Base-by-base conservation (phyloP, 1,140 invertebrate species). In the Drosophila arizonae region DNA sequence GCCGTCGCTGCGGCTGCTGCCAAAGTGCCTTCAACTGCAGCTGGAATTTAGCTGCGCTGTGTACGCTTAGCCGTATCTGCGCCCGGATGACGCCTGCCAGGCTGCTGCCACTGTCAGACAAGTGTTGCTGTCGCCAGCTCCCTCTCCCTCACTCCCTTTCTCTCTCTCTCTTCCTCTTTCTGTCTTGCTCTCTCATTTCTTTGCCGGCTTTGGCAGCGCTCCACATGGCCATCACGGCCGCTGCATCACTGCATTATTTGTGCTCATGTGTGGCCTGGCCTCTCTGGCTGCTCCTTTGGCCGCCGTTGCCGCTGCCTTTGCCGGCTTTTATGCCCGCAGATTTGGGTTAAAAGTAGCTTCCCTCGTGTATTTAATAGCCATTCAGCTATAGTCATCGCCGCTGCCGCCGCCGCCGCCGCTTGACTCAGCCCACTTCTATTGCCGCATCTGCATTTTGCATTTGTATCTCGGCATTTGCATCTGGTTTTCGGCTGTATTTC, bases 321-420 rank as follows among this genome's bases (percentile, higher is more conserved):
- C 65, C 61, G 48, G 67, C 79, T 77, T 88, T 88, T 79, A 77
- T 87, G 80, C 85, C 85, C 77, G 70, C 84, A 89, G 84, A 89
- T 88, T 88, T 88, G 77, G 84, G 84, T 88, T 88, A 89, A 89
- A 88, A 89, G 77, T 89, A 80, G 84, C 80, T 75, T 80, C 84
- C 84, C 84, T 78, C 68, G 84, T 88, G 84, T 84, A 80, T 89
- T 89, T 89, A 89, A 88, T 84, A 78, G 84, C 81, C 77, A 48
- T 87, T 84, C 74, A 43, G 64, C 30, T 30, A 58, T 66, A 46
- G 41, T 65, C 63, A 56, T 33, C 17, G 50, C 21, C 26, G 39
- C 39, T 1, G 1, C 2, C 21, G 21, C 21, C 21, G 21, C 21
- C 13, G 50, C 21, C 26, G 39, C 48, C n/a, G 17, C 26, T 41